A percentile compares a stretch with the other conserved stretches of the same genome.
These are phyloP conservation scores for Aplidium turbinatum DNA, from an alignment of 23 tunicate species.

Conservation along the genomic window DNA sequence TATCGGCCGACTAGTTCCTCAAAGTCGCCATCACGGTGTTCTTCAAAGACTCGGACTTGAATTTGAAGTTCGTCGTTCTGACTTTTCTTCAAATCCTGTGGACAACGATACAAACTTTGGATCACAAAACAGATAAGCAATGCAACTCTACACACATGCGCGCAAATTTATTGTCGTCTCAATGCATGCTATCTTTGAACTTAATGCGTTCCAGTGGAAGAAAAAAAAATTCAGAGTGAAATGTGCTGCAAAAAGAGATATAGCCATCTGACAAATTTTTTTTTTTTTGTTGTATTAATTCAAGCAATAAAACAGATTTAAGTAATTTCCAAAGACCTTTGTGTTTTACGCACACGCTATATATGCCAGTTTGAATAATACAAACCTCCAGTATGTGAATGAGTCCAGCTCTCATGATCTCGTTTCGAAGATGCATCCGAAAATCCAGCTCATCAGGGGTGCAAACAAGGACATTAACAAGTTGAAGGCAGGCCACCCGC, in stretches of 20 bases:
- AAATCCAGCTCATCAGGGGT: slow-evolving; percentile 94
- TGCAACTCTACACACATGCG: too few relatives aligned
- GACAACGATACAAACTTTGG: too few relatives aligned
- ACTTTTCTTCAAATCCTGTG: slow-evolving; percentile 73
- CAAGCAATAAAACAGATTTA: not conserved
- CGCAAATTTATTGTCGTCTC: too few relatives aligned
- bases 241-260: too few relatives aligned
- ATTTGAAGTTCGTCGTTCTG: slow-evolving; percentile 84
- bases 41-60: slow-evolving; percentile 83
- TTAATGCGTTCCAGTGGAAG: too few relatives aligned
- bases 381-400: slow-evolving; percentile 68
- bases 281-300: too few relatives aligned
- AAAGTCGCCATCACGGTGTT: slow-evolving; percentile 85
- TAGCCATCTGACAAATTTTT: too few relatives aligned
- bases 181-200: too few relatives aligned
- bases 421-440: slow-evolving; percentile 86
- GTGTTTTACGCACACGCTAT: not conserved
- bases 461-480: slow-evolving; percentile 90
- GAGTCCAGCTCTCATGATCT: slow-evolving; percentile 93
- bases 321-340: not conserved
- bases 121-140: too few relatives aligned
- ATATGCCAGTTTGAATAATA: not conserved
- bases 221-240: too few relatives aligned
- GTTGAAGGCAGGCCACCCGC: slow-evolving; percentile 84
- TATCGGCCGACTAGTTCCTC: slow-evolving; percentile 76